These are phyloP conservation scores for Sturmia bella DNA, from an alignment of 2,888 invertebrate species.

Conservation along the genomic window DNA sequence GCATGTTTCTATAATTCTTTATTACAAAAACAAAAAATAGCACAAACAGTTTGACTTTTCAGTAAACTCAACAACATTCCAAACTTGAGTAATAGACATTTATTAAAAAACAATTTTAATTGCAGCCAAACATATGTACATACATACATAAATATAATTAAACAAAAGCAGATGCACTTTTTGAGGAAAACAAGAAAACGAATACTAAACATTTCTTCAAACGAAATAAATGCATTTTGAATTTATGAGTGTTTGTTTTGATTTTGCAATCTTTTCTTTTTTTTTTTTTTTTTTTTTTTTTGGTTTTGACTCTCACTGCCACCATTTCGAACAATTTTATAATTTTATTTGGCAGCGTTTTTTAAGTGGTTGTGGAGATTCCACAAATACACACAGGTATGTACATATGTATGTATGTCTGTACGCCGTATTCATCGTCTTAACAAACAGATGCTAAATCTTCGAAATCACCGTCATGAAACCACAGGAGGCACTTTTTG, in stretches of 20 bases:
- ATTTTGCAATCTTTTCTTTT: slow-evolving; percentile 51
- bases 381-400: no score
- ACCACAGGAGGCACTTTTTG: slow-evolving; percentile 53
- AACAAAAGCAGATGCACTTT: slow-evolving; percentile 33
- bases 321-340: slow-evolving; percentile 31
- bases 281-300: slow-evolving; percentile 6
- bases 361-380: slow-evolving; percentile 6
- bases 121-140: no score
- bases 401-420: background rate
- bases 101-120: no score
- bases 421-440: no score
- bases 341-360: slow-evolving; percentile 21
- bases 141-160: background rate
- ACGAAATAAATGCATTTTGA: slow-evolving; percentile 2
- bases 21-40: no score
- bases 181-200: slow-evolving; percentile 10
- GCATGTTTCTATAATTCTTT: background rate
- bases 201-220: background rate
- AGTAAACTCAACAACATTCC: no score
- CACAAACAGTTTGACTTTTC: background rate
- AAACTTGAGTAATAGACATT: no score
- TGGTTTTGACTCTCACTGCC: background rate
- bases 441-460: slow-evolving; percentile 56
- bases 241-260: slow-evolving; percentile 52
- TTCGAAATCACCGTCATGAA: slow-evolving; percentile 39